Conservation (phyloP, 2,888 invertebrate genomes). For the Diabrotica balteata region DNA sequence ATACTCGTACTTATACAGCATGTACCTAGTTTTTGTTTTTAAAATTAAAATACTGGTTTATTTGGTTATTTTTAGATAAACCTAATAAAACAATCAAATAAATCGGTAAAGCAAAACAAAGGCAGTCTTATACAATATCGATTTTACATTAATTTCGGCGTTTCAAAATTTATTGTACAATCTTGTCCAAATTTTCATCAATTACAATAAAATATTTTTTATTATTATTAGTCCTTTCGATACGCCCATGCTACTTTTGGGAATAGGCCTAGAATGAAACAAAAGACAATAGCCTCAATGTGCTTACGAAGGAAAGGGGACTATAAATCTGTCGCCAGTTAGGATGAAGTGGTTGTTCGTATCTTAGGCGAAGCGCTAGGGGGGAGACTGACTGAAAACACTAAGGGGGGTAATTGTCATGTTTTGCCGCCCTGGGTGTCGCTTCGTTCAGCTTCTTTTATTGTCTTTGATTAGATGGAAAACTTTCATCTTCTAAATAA, state of each 20-base stretch:
- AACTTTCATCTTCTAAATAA: slow-evolving; percentile 22
- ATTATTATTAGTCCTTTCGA: too few species aligned
- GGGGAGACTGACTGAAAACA: slow-evolving; percentile 6
- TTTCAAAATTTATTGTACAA: too few species aligned
- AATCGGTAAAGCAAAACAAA: too few species aligned
- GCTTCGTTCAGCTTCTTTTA: slow-evolving; percentile 24
- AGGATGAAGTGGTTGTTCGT: slow-evolving; percentile 39
- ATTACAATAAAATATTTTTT: too few species aligned
- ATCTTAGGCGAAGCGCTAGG: slow-evolving; percentile 7
- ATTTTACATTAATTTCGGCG: too few species aligned
- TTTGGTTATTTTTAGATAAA: too few species aligned
- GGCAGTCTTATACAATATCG: too few species aligned
- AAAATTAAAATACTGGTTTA: too few species aligned
- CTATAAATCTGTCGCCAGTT: slow-evolving; percentile 45
- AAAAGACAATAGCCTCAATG: slow-evolving; percentile 35
- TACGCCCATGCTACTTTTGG: neutral
- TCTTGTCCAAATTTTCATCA: too few species aligned
- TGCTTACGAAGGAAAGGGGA: slow-evolving; percentile 33
- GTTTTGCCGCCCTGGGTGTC: slow-evolving; percentile 29
- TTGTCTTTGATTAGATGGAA: slow-evolving; percentile 27
- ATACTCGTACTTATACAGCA: too few species aligned
- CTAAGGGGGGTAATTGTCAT: slow-evolving; percentile 32
- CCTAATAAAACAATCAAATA: too few species aligned
- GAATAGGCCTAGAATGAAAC: slow-evolving; percentile 18
- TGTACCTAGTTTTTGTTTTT: too few species aligned